These are phyloP conservation scores for Melanostigma gelatinosum DNA, from an alignment of 2,113 vertebrate species.

Conservation along the genomic window DNA sequence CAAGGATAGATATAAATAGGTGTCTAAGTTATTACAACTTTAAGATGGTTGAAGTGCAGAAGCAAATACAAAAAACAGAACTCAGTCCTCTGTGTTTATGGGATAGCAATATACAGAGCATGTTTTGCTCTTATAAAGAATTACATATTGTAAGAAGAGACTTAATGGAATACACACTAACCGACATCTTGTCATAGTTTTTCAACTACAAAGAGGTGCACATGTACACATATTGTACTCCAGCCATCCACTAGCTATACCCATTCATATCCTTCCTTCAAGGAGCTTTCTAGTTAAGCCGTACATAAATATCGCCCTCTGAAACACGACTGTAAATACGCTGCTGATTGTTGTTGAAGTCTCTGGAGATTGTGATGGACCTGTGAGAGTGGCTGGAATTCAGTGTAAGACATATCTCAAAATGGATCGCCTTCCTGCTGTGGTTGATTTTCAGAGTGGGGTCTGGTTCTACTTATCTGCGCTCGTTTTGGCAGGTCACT, in stretches of 20 bases:
- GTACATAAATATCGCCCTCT: background rate
- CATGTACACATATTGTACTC: background rate
- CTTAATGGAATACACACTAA: background rate
- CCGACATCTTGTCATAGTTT: background rate
- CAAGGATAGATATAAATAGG: too few relatives aligned
- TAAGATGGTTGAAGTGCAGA: background rate
- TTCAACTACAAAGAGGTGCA: background rate
- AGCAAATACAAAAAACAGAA: background rate
- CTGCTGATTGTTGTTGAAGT: constrained; percentile 17
- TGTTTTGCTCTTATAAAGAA: background rate
- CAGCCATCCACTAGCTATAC: background rate
- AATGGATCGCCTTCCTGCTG: constrained; percentile 49
- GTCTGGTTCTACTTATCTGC: constrained; percentile 49
- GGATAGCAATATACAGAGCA: too few relatives aligned
- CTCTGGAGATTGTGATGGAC: constrained; percentile 12
- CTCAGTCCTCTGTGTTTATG: background rate
- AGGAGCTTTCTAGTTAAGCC: background rate
- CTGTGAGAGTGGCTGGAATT: constrained; percentile 12
- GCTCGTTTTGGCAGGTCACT: constrained; percentile 53
- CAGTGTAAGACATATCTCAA: constrained; percentile 4
- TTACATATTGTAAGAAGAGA: background rate
- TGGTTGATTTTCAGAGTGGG: constrained; percentile 48
- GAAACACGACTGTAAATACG: constrained; percentile 1
- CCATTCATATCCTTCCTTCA: background rate
- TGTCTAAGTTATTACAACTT: background rate